Conservation (phyloP, 2,888 invertebrate genomes). For the Exephanes ischioxanthus region DNA sequence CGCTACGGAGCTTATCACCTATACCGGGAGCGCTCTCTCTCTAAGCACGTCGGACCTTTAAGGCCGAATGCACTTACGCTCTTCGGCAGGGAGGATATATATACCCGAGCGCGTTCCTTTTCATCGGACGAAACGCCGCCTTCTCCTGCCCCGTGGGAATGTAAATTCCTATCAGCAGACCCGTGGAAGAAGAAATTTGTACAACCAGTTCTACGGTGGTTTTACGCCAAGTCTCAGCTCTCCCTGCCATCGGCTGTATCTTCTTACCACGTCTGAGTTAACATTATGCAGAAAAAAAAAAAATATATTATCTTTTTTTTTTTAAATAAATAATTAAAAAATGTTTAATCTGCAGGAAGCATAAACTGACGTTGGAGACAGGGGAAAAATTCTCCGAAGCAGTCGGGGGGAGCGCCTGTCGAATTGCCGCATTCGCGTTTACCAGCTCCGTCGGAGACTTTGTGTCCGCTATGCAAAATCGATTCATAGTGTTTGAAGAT, state of each 20-base stretch:
- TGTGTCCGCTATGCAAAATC: no score
- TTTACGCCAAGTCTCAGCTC: neutral
- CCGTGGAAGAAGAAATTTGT: neutral
- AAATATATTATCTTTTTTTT: no score
- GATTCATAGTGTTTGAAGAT: no score
- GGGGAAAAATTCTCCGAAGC: no score
- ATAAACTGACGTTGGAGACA: no score
- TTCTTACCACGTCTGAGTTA: neutral
- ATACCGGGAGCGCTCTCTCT: conserved; percentile 10
- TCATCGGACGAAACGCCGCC: conserved; percentile 65
- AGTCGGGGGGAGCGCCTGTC: no score
- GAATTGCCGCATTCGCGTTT: no score
- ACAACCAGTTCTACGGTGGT: neutral
- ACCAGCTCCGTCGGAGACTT: no score
- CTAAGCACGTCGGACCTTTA: conserved; percentile 5
- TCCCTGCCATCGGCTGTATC: neutral
- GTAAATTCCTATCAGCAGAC: conserved; percentile 62
- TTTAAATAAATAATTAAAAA: no score
- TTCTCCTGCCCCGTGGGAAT: conserved; percentile 52
- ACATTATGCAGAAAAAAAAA: neutral
- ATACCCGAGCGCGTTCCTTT: conserved; percentile 39
- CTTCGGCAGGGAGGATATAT: conserved; percentile 6
- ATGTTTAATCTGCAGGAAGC: neutral
- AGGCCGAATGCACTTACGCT: conserved; percentile 42
- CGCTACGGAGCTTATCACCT: conserved; percentile 22